Percentiles rank a stretch among this genome's conserved stretches.
These are phyloP conservation scores for Clarias laeviceps DNA, from an alignment of 2,797 vertebrate genomes.

Conservation along the genomic window DNA sequence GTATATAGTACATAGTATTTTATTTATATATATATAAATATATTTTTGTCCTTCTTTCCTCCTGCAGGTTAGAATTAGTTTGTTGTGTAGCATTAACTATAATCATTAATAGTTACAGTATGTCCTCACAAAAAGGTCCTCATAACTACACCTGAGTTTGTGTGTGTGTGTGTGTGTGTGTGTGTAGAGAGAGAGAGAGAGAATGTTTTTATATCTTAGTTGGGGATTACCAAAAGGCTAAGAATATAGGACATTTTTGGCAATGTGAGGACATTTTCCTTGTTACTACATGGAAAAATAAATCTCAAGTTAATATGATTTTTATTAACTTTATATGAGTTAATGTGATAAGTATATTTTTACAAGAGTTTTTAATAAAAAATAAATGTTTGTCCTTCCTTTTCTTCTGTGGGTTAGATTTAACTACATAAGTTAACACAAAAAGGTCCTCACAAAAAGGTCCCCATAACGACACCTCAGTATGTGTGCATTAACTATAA, in stretches of 20 bases:
- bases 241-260: neutral
- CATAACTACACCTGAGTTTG: no score
- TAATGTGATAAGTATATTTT: neutral
- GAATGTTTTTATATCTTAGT: neutral
- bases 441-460: neutral
- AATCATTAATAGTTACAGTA: no score
- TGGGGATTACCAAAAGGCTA: neutral
- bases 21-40: no score
- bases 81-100: neutral
- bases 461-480: no score
- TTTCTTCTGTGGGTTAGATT: neutral
- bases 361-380: no score
- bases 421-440: neutral
- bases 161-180: neutral
- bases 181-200: neutral
- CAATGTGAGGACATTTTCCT: neutral
- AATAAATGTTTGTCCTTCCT: neutral
- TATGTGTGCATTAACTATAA: no score
- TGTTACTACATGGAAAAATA: neutral
- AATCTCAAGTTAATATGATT: neutral
- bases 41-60: neutral
- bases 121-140: neutral
- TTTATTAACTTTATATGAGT: no score
- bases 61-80: neutral
- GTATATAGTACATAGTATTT: no score